A percentile compares a stretch with the other conserved stretches of the same genome.
Evolutionary conservation across 2,797 vertebrate genomes (phyloP).

Genomic region (Pangasius larnaudii): DNA sequence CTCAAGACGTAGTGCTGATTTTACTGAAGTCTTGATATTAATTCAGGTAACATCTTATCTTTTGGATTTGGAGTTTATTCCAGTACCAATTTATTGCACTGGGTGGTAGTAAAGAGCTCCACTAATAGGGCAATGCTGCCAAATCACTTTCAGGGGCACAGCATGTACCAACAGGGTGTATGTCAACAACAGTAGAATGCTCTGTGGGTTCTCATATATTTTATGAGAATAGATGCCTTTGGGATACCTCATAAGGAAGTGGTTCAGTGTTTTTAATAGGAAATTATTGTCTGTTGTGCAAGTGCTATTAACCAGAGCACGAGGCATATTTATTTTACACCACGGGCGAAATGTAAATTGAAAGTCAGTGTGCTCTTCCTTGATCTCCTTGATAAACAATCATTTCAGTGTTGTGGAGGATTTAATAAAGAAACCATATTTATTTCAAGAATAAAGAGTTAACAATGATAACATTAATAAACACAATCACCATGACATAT

Average conservation of each 20-base stretch:
- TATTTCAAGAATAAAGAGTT: constrained; percentile 35
- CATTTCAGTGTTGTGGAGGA: background rate
- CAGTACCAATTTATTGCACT: constrained; percentile 37
- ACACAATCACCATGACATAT: constrained; percentile 24
- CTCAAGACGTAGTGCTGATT: background rate
- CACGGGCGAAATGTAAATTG: constrained; percentile 6
- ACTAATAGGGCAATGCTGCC: background rate
- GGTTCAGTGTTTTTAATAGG: background rate
- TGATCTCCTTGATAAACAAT: background rate
- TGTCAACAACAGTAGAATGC: background rate
- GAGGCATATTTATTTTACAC: background rate
- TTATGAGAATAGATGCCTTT: background rate
- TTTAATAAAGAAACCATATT: constrained; percentile 37
- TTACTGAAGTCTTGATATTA: background rate
- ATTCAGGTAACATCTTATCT: background rate
- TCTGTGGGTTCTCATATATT: background rate
- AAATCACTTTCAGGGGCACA: background rate
- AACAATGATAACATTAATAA: constrained; percentile 16
- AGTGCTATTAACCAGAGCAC: background rate
- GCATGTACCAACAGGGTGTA: constrained; percentile 12
- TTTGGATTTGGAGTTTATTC: background rate
- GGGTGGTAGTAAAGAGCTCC: constrained; percentile 65
- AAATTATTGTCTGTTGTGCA: background rate
- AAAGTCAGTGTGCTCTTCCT: background rate
- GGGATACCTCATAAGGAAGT: background rate